Evolutionary conservation across 2,888 invertebrate genomes (phyloP).

Genomic region (Drosophila dives): DNA sequence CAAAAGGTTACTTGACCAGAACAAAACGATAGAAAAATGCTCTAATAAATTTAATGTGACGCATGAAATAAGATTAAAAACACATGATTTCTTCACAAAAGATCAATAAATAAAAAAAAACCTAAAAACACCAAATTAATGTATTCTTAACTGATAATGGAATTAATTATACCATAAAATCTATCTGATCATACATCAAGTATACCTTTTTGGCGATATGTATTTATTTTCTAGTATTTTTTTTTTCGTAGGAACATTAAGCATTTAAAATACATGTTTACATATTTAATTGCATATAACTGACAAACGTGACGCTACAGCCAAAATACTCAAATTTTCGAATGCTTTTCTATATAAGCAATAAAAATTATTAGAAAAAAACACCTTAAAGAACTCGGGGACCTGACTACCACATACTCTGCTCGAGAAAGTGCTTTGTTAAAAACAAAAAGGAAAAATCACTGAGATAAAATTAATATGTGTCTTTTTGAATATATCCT

Average conservation of each 20-base stretch:
- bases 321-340: not conserved
- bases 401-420: not conserved
- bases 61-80: not conserved
- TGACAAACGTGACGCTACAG: not conserved
- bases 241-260: not conserved
- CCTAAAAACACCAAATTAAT: not conserved
- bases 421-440: not conserved
- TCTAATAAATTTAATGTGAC: conserved; percentile 6
- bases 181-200: not conserved
- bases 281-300: not conserved
- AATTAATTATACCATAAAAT: not conserved
- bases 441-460: not conserved
- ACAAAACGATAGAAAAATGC: conserved; percentile 15
- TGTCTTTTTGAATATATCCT: no score
- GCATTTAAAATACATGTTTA: not conserved
- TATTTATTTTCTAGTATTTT: not conserved
- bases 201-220: not conserved
- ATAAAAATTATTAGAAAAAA: not conserved
- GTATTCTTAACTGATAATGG: not conserved
- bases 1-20: conserved; percentile 40
- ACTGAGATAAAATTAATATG: not conserved
- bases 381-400: not conserved
- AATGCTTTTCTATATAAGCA: no score
- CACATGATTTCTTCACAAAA: not conserved
- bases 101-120: not conserved